These are phyloP conservation scores for Carassius auratus DNA, from an alignment of 2,113 vertebrate species.

Conservation along the genomic window DNA sequence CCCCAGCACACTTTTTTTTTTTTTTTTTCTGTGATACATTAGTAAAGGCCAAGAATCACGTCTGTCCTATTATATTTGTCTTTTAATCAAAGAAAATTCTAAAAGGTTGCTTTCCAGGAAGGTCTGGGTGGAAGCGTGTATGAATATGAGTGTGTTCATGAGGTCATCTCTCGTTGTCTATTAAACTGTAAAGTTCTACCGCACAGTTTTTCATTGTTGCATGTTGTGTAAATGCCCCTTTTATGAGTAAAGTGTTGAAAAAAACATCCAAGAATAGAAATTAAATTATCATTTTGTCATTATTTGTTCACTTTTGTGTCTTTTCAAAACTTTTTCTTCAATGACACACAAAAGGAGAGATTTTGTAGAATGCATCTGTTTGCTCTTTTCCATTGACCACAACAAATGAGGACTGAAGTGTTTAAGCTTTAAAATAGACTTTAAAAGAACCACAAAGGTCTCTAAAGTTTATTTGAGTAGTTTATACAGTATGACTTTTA, in stretches of 20 bases:
- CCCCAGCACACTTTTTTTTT: constrained; percentile 16
- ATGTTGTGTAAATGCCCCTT: neutral
- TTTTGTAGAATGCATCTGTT: neutral
- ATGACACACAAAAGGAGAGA: neutral
- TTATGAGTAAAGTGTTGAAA: neutral
- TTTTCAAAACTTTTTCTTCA: neutral
- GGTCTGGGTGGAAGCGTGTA: neutral
- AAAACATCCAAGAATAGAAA: neutral
- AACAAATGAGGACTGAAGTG: neutral
- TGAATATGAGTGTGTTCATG: neutral
- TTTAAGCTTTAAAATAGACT: neutral
- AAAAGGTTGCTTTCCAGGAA: constrained; percentile 50
- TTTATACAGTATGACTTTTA: neutral
- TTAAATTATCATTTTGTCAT: neutral
- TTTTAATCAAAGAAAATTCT: constrained; percentile 71
- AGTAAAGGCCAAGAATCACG: constrained; percentile 69
- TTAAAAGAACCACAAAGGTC: neutral
- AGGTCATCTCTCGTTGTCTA: neutral
- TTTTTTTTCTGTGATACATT: constrained; percentile 66
- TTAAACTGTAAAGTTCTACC: neutral
- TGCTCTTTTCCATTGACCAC: neutral
- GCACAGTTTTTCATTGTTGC: no score
- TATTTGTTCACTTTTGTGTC: neutral
- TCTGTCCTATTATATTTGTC: constrained; percentile 60
- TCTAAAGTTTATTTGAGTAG: neutral